phyloP scores from a whole-genome alignment of 2,113 vertebrate genomes.

The Rhinopomastus cyanomelas region DNA sequence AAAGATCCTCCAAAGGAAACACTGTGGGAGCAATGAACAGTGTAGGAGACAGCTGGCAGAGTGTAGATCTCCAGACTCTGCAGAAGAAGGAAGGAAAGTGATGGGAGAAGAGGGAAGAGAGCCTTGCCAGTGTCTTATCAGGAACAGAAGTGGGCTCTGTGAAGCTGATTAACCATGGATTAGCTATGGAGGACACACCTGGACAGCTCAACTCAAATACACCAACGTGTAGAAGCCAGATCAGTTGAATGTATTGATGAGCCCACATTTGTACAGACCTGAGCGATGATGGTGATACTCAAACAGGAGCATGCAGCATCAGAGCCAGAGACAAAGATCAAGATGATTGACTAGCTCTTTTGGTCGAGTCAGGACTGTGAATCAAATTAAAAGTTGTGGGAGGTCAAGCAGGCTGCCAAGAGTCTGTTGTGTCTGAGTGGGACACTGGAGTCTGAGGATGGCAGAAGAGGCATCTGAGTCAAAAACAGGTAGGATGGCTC shows the following conservation, averaged over 20 bases:
- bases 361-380: background rate
- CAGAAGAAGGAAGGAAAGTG: background rate
- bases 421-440: background rate
- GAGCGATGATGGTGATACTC: too few relatives aligned
- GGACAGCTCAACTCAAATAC: background rate
- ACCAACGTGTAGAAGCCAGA: background rate
- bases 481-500: background rate
- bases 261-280: background rate
- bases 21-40: accelerated
- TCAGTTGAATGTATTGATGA: background rate
- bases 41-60: background rate
- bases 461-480: background rate
- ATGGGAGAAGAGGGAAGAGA: background rate
- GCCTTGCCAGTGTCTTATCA: background rate
- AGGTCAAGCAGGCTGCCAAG: background rate
- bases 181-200: background rate
- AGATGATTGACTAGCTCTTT: background rate
- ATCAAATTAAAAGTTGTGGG: background rate
- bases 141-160: slow-evolving; percentile 9
- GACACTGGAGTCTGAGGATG: background rate
- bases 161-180: background rate
- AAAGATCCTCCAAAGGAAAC: background rate
- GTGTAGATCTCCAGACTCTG: background rate
- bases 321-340: background rate
- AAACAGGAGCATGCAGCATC: background rate